These are phyloP conservation scores for Tetraodon nigroviridis DNA, from an alignment of 2,113 vertebrate species.

Conservation along the genomic window DNA sequence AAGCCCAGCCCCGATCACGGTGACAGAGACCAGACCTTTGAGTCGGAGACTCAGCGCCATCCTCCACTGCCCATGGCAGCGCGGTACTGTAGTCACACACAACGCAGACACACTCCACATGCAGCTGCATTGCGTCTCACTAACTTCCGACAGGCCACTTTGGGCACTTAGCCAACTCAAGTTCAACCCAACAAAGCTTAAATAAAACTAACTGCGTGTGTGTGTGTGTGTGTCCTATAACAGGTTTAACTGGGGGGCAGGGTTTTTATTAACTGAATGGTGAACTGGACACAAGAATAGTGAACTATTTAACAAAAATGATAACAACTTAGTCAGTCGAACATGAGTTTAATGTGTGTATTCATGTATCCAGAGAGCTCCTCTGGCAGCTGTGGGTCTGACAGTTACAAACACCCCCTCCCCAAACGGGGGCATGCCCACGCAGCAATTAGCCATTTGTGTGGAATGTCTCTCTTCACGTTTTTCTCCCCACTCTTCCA, in stretches of 20 bases:
- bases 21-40: conserved; percentile 65
- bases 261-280: no score
- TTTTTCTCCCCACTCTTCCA: not conserved
- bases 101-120: conserved; percentile 31
- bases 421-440: not conserved
- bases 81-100: conserved; percentile 12
- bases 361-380: no score
- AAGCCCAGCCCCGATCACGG: conserved; percentile 44
- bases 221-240: conserved; percentile 12
- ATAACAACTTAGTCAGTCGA: no score
- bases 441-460: conserved; percentile 4
- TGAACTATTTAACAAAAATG: no score
- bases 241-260: not conserved
- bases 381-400: not conserved
- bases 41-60: conserved; percentile 35
- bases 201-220: conserved; percentile 5
- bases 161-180: conserved; percentile 63
- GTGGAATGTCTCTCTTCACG: conserved; percentile 1
- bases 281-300: no score
- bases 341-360: no score
- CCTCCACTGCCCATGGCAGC: conserved; percentile 5
- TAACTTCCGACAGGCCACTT: conserved; percentile 77
- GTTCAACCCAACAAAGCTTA: conserved; percentile 35
- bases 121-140: conserved; percentile 79
- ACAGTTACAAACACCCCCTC: not conserved